Base-by-base conservation (phyloP, 2,888 invertebrate species). In the Tachina fera region DNA sequence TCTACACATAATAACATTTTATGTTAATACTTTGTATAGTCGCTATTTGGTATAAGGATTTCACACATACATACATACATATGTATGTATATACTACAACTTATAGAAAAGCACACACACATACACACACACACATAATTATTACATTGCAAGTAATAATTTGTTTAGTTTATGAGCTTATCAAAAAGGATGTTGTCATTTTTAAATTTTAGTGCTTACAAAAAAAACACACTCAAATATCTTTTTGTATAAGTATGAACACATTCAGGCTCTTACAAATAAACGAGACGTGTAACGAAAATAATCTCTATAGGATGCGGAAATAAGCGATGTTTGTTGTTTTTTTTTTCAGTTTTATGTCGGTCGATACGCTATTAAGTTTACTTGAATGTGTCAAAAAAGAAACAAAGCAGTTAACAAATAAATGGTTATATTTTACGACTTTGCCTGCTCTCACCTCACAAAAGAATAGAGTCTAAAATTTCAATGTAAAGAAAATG, bases 341-440 rank as follows among this genome's bases (percentile, higher is more conserved):
- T 58, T 58, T 10, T 19, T 47, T 19, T n/a, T n/a, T n/a, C n/a
- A 9, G 19, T 41, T 75, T 80, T 84, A 72, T 76, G 61, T 81
- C 31, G 31, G 68, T 49, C 70, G 70, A 70, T 76, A 65, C 70
- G 16, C 8, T 51, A 22, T 56, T 39, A 39, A 43, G 14, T 6
- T 60, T 8, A 19, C 14, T 43, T 45, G 8, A 51, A 45, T 16
- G 1, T 60, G 8, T 49, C 6, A 22, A 39, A 76, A 82, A 75
- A n/a, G n/a, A n/a, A n/a, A n/a, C n/a, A n/a, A n/a, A 65, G 22
- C 84, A 81, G 72, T 74, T 84, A 81, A 78, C 77, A 82, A 75
- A 85, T 82, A 85, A 81, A 81, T 84, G 81, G 81, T 74, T 72
- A 71, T 53, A 67, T 84, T 84, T 83, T 83, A 85, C 58, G 77